A percentile compares a stretch with the other conserved stretches of the same genome.
phyloP scores from a whole-genome alignment of 2,797 vertebrate genomes.

The Lepilemur septentrionalis region DNA sequence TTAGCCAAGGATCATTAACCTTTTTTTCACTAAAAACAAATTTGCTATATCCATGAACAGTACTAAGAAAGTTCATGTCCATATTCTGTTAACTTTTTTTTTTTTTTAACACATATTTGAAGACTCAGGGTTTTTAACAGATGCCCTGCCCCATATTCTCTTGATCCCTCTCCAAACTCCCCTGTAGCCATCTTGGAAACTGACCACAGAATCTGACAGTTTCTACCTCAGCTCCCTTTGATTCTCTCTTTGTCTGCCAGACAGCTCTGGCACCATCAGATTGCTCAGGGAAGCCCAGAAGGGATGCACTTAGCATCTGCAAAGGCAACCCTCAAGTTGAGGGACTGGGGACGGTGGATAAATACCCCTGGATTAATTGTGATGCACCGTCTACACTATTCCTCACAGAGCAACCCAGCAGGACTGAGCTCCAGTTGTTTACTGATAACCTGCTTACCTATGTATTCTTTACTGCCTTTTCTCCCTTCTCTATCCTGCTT shows the following conservation, averaged over 20 bases:
- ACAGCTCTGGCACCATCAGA: background rate
- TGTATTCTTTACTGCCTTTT: background rate
- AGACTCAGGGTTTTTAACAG: background rate
- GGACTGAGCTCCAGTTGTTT: background rate
- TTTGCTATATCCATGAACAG: background rate
- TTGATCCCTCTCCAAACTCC: background rate
- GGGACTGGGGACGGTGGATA: background rate
- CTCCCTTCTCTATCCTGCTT: too few relatives aligned
- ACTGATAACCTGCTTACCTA: background rate
- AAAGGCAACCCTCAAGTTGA: rapidly evolving
- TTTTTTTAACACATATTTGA: background rate
- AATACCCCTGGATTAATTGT: background rate
- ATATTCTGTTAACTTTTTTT: background rate
- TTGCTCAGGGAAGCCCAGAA: background rate
- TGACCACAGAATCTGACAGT: background rate
- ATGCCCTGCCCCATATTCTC: background rate
- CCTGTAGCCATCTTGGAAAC: background rate
- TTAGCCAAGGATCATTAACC: background rate
- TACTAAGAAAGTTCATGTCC: background rate
- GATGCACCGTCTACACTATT: background rate
- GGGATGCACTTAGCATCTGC: background rate
- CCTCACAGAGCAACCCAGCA: background rate
- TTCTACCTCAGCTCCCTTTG: background rate
- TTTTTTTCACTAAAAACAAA: background rate
- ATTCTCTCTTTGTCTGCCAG: background rate